Conservation (phyloP, 2,113 vertebrate genomes). For the Rousettus leschenaultii region DNA sequence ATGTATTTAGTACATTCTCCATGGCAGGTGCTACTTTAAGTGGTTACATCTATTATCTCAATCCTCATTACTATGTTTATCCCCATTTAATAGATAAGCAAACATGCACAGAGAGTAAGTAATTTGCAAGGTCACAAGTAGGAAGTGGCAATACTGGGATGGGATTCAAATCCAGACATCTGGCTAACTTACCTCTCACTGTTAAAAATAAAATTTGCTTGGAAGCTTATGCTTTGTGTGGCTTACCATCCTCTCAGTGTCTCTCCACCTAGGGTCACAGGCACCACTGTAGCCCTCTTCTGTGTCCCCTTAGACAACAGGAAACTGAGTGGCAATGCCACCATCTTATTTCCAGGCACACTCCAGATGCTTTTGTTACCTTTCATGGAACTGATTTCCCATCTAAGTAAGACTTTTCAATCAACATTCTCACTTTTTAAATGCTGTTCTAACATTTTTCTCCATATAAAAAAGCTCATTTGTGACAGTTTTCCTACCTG, state of each 20-base stretch:
- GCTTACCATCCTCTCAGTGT: background rate
- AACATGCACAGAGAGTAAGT: background rate
- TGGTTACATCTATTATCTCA: background rate
- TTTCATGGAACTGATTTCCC: background rate
- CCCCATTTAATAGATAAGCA: background rate
- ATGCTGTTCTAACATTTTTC: background rate
- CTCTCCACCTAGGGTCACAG: background rate
- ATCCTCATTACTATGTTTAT: background rate
- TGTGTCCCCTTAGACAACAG: background rate
- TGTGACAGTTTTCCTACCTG: background rate
- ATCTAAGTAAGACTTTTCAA: background rate
- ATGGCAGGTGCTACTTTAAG: background rate
- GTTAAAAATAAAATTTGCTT: too few species aligned
- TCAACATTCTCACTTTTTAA: background rate
- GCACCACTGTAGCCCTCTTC: background rate
- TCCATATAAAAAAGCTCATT: background rate
- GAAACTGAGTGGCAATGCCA: background rate
- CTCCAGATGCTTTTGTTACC: too few species aligned
- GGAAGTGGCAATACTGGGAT: background rate
- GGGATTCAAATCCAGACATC: background rate
- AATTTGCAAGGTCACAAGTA: background rate
- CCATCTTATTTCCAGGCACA: background rate
- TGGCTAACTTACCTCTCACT: background rate
- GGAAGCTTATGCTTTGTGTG: background rate
- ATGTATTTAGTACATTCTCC: background rate